Evolutionary conservation across 92 coral and sea anemone genomes (phyloP), one percentile per base, ranked within the genome.

Genomic region (Phenganax marumi): DNA sequence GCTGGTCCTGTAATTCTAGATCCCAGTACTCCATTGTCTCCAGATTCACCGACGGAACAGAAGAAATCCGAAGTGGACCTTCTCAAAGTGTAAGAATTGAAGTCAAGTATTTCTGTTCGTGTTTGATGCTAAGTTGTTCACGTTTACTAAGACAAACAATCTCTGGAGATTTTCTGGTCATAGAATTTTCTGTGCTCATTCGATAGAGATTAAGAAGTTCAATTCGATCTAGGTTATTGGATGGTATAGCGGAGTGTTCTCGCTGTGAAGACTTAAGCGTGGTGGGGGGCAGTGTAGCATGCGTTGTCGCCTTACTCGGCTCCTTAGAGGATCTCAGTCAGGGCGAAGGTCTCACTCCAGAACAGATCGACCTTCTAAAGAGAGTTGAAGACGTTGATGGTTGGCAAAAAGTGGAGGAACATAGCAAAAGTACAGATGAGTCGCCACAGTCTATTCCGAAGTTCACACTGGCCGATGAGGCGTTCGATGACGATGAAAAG

Each of bases 251-350:
- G 73, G 99, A 92, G 81, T 96, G 97, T 46, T 92, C 96, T 46
- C 99, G 90, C 84, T 92, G 97, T 80, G 68, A 85, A 64, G 99
- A 96, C 80, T 85, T 92, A 77, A 92, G 90, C 18, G 97, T 96
- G 83, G 99, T 91, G 69, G 92, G 99, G 88, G 93, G 99, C 63
- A 96, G 99, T 73, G 97, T 96, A 76, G 99, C 99, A 75, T 96
- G 99, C 85, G 97, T 96, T 16, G 97, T 96, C 77, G 97, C 99
- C 61, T 85, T 96, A 14, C 89, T 96, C 12, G 97, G 97, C 55
- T 96, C 99, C 16, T 77, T 96, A 55, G 99, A 96, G 57, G 99
- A 96, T 79, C 88, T 96, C 56, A 92, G 96, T 70, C 99, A 90
- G 78, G 99, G 99, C 0, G 96, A 94, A 50, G 99, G 99, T 55